Base-by-base conservation (phyloP, 2,888 invertebrate genomes). In the Ceraclea dissimilis region DNA sequence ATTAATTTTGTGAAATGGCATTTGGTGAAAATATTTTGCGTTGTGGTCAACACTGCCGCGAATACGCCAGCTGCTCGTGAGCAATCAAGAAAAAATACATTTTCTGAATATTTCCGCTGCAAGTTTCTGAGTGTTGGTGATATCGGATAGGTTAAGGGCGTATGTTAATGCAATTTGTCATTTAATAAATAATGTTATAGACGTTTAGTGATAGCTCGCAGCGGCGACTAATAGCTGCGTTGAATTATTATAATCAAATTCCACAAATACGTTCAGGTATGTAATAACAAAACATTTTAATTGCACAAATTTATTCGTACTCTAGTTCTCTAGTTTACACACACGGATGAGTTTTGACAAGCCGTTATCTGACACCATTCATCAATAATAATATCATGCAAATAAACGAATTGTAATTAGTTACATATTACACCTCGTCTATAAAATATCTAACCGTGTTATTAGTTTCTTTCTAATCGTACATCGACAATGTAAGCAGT, bases 331-430 rank as follows among this genome's bases (percentile, higher is more conserved):
- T 60, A 60, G 55, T 64, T 64, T 58, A 63, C 63, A 63, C 64
- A 66, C 64, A 63, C 62, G 64, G 67, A 67, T 64, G 65, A 13
- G 67, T 69, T 66, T 66, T 65, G 63, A 52, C 62, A 67, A 69
- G 74, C 73, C 73, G 74, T 71, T 74, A 72, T 54, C 63, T 67
- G 56, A 57, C 57, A 57, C 53, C 39, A 49, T 57, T 57, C 16
- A 10, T 26, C 26, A 26, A 26, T 26, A 26, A 26, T 26, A 26
- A 26, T 26, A 26, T 26, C 26, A 10, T 26, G 10, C 26, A 26
- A 26, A 26, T 26, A 26, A 26, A 26, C 4, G 26, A 26, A 26
- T 26, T n/a, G 10, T 10, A 26, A 26, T 26, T 26, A 26, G 26
- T 26, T 26, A 6, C 4, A 4, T 26, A 26, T 26, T 26, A 10